Percentiles rank a stretch among this genome's conserved stretches.
Evolutionary conservation across 2,888 invertebrate genomes (phyloP).

Genomic region (Panopea generosa): DNA sequence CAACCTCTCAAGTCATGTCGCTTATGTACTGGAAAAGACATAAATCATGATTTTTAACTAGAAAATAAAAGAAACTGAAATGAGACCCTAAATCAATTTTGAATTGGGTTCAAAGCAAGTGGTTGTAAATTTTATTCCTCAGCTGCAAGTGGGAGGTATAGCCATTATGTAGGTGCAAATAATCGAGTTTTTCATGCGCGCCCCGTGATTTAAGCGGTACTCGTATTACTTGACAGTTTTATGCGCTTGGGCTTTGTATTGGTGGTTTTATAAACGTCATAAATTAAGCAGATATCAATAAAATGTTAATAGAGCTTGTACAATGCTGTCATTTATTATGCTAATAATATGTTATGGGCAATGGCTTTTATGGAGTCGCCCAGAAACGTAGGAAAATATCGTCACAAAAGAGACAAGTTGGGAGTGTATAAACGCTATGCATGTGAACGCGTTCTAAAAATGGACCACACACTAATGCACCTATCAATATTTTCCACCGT

Average conservation of each 20-base stretch:
- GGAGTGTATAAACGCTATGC: no score
- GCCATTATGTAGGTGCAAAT: constrained; percentile 63
- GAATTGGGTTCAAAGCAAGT: constrained; percentile 54
- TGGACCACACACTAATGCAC: no score
- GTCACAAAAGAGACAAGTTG: no score
- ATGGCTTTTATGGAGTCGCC: constrained; percentile 3
- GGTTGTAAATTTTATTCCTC: constrained; percentile 60
- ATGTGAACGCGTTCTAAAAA: no score
- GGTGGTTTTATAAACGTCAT: constrained; percentile 63
- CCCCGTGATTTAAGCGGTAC: constrained; percentile 51
- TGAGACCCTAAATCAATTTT: constrained; percentile 62
- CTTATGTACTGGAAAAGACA: constrained; percentile 41
- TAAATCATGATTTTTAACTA: constrained; percentile 53
- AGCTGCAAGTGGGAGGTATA: constrained; percentile 63
- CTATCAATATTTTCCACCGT: no score
- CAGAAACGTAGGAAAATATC: no score
- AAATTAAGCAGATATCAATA: constrained; percentile 64
- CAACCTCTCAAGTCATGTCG: constrained; percentile 47
- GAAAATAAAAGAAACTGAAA: constrained; percentile 60
- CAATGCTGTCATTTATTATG: constrained; percentile 65
- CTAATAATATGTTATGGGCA: constrained; percentile 56
- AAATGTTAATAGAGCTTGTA: constrained; percentile 65
- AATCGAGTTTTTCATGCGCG: constrained; percentile 62
- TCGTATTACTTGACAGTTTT: constrained; percentile 61
- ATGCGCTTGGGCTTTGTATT: constrained; percentile 55